Evolutionary conservation across 1,140 invertebrate genomes (phyloP).

Genomic region (Cataglyphis hispanica): DNA sequence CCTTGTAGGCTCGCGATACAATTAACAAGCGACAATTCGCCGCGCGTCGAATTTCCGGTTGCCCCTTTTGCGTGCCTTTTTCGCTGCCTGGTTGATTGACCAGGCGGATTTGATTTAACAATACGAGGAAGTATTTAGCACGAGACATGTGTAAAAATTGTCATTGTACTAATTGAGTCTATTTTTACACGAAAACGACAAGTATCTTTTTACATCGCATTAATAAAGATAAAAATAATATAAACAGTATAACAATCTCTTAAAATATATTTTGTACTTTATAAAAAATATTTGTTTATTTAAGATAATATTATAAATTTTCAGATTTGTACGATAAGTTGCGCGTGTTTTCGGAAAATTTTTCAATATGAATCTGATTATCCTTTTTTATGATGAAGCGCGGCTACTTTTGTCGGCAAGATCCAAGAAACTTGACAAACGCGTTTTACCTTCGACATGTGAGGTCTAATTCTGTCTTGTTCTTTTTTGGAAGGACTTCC

Average conservation of each 20-base stretch:
- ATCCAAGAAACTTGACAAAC: constrained; percentile 44
- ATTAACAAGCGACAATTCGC: constrained; percentile 46
- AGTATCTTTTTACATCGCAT: background rate
- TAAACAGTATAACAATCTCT: background rate
- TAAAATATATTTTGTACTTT: background rate
- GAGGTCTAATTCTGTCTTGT: constrained; percentile 47
- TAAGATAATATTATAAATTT: background rate
- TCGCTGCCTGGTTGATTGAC: constrained; percentile 25
- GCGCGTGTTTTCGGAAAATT: background rate
- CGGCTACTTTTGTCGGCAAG: constrained; percentile 23
- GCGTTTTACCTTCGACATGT: constrained; percentile 52
- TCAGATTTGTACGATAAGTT: background rate
- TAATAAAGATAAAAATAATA: background rate
- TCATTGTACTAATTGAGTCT: constrained; percentile 16
- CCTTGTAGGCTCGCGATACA: constrained; percentile 32
- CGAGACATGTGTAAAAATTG: constrained; percentile 30
- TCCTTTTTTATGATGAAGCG: constrained; percentile 10
- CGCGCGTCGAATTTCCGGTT: constrained; percentile 50
- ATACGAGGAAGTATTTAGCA: constrained; percentile 45
- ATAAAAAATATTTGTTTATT: background rate
- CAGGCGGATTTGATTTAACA: constrained; percentile 46
- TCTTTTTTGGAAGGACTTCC: constrained; percentile 20
- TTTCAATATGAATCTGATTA: background rate
- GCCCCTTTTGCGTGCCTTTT: constrained; percentile 18
- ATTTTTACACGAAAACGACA: background rate